Base-by-base conservation (phyloP, 2,888 invertebrate genomes). In the Pegoplata infirma region DNA sequence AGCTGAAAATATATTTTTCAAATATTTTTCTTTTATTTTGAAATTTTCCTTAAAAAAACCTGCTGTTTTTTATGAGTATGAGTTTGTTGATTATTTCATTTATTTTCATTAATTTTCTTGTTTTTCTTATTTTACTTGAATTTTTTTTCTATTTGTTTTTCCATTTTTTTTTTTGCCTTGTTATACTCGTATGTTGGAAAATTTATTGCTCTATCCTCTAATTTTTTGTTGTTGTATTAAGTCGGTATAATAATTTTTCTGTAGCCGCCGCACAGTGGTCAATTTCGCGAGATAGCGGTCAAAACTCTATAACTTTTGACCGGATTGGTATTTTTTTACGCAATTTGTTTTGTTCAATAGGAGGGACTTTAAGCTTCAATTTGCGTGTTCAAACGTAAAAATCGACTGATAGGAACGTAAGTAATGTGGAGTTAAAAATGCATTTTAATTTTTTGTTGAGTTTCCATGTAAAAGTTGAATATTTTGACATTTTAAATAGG, bases 11-110 rank as follows among this genome's bases (percentile, higher is more conserved):
- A 21, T 63, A 17, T 32, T 10, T 32, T 10, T 2, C 8, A 32
- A 32, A 32, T 10, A 28, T 49, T 59, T 53, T 53, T 53, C 8
- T 17, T 32, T 21, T 1, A 16, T 19, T 59, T 49, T 36, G 47
- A 32, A 40, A 12, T 46, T 61, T 55, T 55, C n/a, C 12, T 16
- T 25, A 6, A 14, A n/a, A n/a, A n/a, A 10, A 40, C 12, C 23
- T 51, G 21, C 14, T 51, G 21, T 51, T n/a, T 23, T n/a, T 2
- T 14, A 6, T 12, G 21, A 47, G 67, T 47, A 55, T 55, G 44
- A 19, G 66, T 46, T 21, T 67, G 56, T 36, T 40, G 56, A 72
- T 56, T 75, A 67, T 51, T 71, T 75, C 28, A 75, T 56, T 61
- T 71, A 64, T 46, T 53, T n/a, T n/a, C n/a, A n/a, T n/a, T n/a